Percentiles rank a stretch among this genome's conserved stretches.
Conservation (phyloP, 2,888 invertebrate genomes). For the Erebia ligea region DNA sequence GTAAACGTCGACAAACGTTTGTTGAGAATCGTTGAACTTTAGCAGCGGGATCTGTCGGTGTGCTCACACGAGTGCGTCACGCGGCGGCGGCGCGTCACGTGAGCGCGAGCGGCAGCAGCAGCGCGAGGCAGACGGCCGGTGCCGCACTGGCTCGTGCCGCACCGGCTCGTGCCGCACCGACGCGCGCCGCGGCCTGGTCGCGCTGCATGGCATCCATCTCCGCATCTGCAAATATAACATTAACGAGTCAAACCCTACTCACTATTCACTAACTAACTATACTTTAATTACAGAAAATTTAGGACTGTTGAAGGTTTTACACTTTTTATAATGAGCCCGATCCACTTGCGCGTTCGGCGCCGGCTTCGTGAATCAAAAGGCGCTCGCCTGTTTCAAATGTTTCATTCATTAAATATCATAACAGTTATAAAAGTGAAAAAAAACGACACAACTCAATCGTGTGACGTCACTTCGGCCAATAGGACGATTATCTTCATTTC, state of each 20-base stretch:
- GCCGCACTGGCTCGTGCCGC: conserved; percentile 25
- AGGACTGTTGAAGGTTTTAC: too few species aligned
- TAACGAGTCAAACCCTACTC: too few species aligned
- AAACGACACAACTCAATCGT: too few species aligned
- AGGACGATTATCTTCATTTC: background rate
- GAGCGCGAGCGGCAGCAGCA: conserved; percentile 25
- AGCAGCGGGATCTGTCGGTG: background rate
- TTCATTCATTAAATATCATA: too few species aligned
- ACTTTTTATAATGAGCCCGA: too few species aligned
- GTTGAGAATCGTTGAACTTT: background rate
- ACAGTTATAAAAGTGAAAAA: too few species aligned
- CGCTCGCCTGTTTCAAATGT: too few species aligned
- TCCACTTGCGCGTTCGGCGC: too few species aligned
- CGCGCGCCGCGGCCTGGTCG: conserved; percentile 64
- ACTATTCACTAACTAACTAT: too few species aligned
- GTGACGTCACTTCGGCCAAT: too few species aligned
- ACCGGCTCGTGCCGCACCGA: conserved; percentile 31
- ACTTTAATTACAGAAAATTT: background rate
- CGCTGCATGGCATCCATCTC: conserved; percentile 87
- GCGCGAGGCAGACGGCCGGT: conserved; percentile 19
- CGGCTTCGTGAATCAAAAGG: too few species aligned
- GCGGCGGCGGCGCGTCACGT: conserved; percentile 35
- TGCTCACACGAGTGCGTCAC: background rate
- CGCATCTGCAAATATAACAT: conserved; percentile 54
- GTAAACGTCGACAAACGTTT: background rate